Evolutionary conservation across 2,113 vertebrate species (phyloP).

Genomic region (Glareola pratincola): DNA sequence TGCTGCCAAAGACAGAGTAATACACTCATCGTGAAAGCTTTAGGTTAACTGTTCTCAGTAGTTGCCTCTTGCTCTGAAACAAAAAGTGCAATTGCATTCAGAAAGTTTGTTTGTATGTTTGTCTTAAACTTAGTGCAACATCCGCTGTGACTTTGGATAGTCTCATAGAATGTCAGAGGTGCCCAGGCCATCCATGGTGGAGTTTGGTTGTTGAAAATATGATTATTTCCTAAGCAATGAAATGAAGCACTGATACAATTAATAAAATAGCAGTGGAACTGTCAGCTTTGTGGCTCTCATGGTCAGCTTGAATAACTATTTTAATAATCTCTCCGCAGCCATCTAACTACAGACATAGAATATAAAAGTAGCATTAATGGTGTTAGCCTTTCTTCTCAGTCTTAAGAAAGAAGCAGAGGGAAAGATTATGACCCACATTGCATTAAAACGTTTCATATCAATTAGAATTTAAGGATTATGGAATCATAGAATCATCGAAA

Average conservation of each 20-base stretch:
- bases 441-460: neutral
- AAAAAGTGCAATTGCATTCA: neutral
- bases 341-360: neutral
- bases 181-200: neutral
- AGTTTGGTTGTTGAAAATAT: neutral
- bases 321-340: neutral
- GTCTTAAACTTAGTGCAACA: neutral
- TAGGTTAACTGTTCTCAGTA: neutral
- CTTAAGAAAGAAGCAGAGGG: neutral
- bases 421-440: neutral
- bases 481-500: neutral
- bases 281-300: neutral
- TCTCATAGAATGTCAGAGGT: neutral
- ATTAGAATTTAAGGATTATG: neutral
- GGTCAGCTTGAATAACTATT: neutral
- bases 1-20: neutral
- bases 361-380: neutral
- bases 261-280: neutral
- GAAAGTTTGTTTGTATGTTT: neutral
- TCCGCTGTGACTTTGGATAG: neutral
- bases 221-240: neutral
- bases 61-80: neutral
- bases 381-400: neutral
- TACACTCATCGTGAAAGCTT: neutral
- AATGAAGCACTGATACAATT: neutral